Percentiles rank a stretch among this genome's conserved stretches.
Conservation (phyloP, 2,797 vertebrate species). For the Cyprinodon diabolis region DNA sequence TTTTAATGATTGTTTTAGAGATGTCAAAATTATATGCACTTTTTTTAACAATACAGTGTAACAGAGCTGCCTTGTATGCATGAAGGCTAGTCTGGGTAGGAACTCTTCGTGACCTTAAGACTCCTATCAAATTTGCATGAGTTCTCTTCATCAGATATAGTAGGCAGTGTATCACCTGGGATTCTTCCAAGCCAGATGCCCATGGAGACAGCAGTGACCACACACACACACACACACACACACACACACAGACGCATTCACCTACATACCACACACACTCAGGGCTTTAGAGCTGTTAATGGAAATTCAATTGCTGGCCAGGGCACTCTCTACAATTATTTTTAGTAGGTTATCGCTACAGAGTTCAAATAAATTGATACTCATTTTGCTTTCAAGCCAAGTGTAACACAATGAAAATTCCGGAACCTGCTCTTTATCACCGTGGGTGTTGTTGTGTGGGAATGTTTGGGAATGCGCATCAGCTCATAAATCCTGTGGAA, state of each 20-base stretch:
- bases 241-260: conserved; percentile 24
- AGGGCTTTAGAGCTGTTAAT: conserved; percentile 48
- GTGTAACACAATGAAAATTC: conserved; percentile 23
- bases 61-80: conserved; percentile 41
- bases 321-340: conserved; percentile 41
- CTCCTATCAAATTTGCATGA: conserved; percentile 80
- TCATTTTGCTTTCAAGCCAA: conserved; percentile 52
- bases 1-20: too few relatives aligned
- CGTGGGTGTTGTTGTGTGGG: conserved; percentile 6
- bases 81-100: conserved; percentile 59
- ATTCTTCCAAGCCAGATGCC: conserved; percentile 61
- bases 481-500: conserved; percentile 12
- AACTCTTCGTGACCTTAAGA: conserved; percentile 77
- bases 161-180: conserved; percentile 62
- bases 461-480: background rate
- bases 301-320: conserved; percentile 57
- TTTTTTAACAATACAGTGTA: conserved; percentile 24
- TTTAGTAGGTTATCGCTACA: conserved; percentile 39
- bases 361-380: conserved; percentile 53
- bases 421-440: conserved; percentile 16
- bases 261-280: conserved; percentile 9
- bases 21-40: background rate
- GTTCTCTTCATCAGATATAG: conserved; percentile 72
- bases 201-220: conserved; percentile 49
- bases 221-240: conserved; percentile 27